Base-by-base conservation (phyloP, 2,797 vertebrate genomes). In the Catharus ustulatus region DNA sequence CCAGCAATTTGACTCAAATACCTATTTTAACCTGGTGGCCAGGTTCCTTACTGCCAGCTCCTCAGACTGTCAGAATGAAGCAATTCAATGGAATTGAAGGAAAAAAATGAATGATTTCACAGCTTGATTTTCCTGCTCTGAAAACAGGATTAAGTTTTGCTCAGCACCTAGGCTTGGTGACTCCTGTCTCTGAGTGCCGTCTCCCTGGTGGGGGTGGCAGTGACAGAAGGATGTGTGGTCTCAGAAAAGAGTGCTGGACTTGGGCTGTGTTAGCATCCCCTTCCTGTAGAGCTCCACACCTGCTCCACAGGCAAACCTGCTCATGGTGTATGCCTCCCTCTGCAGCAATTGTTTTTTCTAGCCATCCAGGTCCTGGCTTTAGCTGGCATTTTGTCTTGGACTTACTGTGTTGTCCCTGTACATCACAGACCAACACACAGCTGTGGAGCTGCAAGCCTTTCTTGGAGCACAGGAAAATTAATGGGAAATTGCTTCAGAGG, bases 261-360 rank as follows among this genome's bases (percentile, higher is more conserved):
- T 6, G 12, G 16, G 34, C 23, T 72, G 8, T 23, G 3, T 17
- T 6, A n/a, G 26, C 12, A 68, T 57, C 6, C 19, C 18, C 40
- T 42, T 61, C 7, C 34, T 13, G 6, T 2, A 42, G 34, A 64
- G 12, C 15, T 75, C n/a, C 3, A 1, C 38, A 32, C 21, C 10
- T 0, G 0, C n/a, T 36, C 10, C 27, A 12, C 16, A 88, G 34
- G 11, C 29, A 45, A 73, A 46, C 26, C 18, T 77, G 64, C 38
- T 76, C 4, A 5, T 9, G 6, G 8, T 21, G 10, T 12, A 4
- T 2, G 4, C 48, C 29, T 43, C 5, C 16, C 8, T 10, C n/a
- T 26, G 29, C 40, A n/a, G 51, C 24, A 10, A 17, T 67, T 85
- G 34, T 80, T 74, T 20, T 42, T 58, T 66, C n/a, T 36, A 46